phyloP scores from a whole-genome alignment of 1,140 invertebrate species.

The Antheraea pernyi region DNA sequence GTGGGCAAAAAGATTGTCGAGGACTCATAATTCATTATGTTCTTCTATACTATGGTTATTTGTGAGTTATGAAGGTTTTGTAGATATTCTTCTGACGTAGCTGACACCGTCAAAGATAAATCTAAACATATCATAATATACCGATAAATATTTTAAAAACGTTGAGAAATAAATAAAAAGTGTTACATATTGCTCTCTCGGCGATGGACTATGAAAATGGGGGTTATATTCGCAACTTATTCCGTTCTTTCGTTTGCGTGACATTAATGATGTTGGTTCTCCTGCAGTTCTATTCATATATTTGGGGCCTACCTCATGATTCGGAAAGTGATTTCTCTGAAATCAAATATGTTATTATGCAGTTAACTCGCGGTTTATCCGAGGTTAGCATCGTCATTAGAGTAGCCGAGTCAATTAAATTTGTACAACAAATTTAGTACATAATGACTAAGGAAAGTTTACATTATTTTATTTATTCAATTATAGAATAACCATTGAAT shows the following conservation, averaged over 20 bases:
- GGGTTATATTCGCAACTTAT: slow-evolving; percentile 39
- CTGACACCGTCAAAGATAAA: neutral
- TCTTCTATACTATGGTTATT: neutral
- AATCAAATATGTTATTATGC: slow-evolving; percentile 61
- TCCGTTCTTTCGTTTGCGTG: slow-evolving; percentile 56
- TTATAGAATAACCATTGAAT: too few relatives aligned
- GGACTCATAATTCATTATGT: too few relatives aligned
- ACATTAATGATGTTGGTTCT: slow-evolving; percentile 47
- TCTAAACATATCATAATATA: neutral
- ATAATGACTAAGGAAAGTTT: too few relatives aligned
- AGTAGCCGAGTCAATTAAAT: too few relatives aligned
- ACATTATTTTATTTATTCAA: too few relatives aligned
- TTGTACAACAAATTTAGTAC: too few relatives aligned
- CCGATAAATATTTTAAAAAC: too few relatives aligned
- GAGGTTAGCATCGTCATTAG: slow-evolving; percentile 31
- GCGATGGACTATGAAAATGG: slow-evolving; percentile 43
- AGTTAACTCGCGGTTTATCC: slow-evolving; percentile 51
- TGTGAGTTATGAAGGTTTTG: neutral
- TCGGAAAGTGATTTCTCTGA: slow-evolving; percentile 58
- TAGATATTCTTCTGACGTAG: neutral
- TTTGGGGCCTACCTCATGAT: slow-evolving; percentile 42
- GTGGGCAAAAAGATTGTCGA: too few relatives aligned
- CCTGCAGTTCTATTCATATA: slow-evolving; percentile 54
- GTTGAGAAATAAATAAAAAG: too few relatives aligned
- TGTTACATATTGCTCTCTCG: neutral